These are phyloP conservation scores for Gouania willdenowi DNA, from an alignment of 2,797 vertebrate genomes.

Conservation along the genomic window DNA sequence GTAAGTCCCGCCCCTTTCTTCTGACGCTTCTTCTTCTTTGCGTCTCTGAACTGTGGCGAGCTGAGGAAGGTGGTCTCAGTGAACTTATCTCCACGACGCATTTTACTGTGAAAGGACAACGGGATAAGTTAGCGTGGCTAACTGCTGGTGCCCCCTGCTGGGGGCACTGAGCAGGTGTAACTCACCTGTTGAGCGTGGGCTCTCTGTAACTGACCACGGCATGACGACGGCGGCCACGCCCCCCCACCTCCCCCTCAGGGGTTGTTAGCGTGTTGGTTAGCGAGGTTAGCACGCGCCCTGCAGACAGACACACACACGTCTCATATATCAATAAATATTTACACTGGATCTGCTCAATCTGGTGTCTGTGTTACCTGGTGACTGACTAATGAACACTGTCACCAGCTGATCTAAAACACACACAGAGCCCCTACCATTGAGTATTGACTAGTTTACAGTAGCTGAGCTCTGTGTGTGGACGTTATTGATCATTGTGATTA, in stretches of 20 bases:
- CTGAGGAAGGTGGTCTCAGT: constrained; percentile 64
- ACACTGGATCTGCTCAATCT: too few species aligned
- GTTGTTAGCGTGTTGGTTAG: constrained; percentile 60
- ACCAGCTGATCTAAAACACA: too few species aligned
- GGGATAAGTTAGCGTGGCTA: rapidly evolving
- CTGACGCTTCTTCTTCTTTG: constrained; percentile 37
- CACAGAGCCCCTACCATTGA: too few species aligned
- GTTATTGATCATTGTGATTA: too few species aligned
- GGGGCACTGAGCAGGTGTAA: background rate
- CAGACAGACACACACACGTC: constrained; percentile 2
- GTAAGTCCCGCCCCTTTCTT: background rate
- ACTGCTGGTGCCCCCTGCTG: too few species aligned
- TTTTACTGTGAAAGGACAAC: constrained; percentile 61
- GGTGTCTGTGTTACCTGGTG: too few species aligned
- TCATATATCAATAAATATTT: too few species aligned
- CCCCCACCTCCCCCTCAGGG: constrained; percentile 5
- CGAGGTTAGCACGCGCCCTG: constrained; percentile 47
- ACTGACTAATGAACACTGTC: too few species aligned
- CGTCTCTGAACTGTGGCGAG: constrained; percentile 64
- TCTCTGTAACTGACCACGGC: constrained; percentile 69
- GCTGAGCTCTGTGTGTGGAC: too few species aligned
- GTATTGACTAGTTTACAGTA: too few species aligned
- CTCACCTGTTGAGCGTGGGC: constrained; percentile 67
- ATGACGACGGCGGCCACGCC: constrained; percentile 40
- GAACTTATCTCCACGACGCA: constrained; percentile 74